Conservation (phyloP, 2,888 invertebrate species). For the Epirrita christyi region DNA sequence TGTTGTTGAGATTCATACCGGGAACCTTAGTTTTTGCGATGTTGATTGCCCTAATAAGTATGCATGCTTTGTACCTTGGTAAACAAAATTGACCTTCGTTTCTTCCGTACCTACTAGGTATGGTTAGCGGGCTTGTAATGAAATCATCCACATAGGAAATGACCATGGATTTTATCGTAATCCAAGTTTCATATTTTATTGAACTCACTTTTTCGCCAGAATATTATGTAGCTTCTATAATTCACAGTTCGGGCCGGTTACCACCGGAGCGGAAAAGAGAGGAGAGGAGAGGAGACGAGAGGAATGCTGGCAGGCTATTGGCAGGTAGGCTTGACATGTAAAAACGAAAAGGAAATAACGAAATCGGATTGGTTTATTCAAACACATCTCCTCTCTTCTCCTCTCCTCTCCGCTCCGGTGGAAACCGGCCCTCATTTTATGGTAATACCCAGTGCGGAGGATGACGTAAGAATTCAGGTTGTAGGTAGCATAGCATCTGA, state of each 20-base stretch:
- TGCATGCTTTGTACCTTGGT: conserved; percentile 41
- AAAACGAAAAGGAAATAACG: no score
- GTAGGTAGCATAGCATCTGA: conserved; percentile 3
- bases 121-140: conserved; percentile 16
- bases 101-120: conserved; percentile 26
- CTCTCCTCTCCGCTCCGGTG: no score
- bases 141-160: conserved; percentile 26
- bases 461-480: conserved; percentile 27
- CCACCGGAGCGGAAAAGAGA: no score
- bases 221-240: no score
- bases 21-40: conserved; percentile 68
- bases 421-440: no score
- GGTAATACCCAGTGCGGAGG: background rate
- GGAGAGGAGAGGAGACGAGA: no score
- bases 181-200: background rate
- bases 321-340: no score
- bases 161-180: conserved; percentile 3
- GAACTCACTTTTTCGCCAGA: no score
- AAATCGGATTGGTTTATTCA: no score
- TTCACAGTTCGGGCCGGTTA: no score
- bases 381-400: no score
- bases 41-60: conserved; percentile 56
- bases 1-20: conserved; percentile 69
- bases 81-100: conserved; percentile 63
- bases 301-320: no score